phyloP scores from a whole-genome alignment of 1,140 invertebrate species.

The Papilio aristodemus region DNA sequence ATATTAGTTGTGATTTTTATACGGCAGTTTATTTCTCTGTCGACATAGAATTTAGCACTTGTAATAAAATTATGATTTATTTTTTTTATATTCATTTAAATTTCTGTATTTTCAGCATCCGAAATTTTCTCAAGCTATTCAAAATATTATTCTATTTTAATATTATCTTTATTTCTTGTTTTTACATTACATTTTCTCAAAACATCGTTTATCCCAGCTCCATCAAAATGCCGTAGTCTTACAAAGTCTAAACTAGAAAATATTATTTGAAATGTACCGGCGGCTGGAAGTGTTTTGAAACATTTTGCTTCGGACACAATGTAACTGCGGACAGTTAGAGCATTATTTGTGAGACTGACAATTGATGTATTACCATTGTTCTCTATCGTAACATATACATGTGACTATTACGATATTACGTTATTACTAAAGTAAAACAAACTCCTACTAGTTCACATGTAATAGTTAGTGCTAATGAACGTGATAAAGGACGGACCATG shows the following conservation, averaged over 20 bases:
- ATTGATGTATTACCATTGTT: slow-evolving; percentile 39
- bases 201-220: too few relatives aligned
- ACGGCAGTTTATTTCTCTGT: too few relatives aligned
- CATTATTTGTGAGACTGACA: slow-evolving; percentile 2
- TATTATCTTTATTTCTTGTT: too few relatives aligned
- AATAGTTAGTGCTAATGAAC: slow-evolving; percentile 20
- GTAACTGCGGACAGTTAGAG: background rate
- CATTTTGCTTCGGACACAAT: slow-evolving; percentile 30
- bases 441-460: slow-evolving; percentile 33
- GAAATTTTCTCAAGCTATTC: too few relatives aligned
- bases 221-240: background rate
- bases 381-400: slow-evolving; percentile 37
- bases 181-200: too few relatives aligned
- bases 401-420: slow-evolving; percentile 21
- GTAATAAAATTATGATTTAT: too few relatives aligned
- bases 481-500: slow-evolving; percentile 35
- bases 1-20: too few relatives aligned
- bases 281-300: slow-evolving; percentile 24
- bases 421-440: slow-evolving; percentile 33
- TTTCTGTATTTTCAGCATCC: too few relatives aligned
- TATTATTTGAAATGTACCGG: slow-evolving; percentile 11
- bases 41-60: too few relatives aligned
- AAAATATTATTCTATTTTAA: too few relatives aligned
- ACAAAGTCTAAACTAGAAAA: slow-evolving; percentile 19
- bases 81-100: too few relatives aligned